A percentile compares a stretch with the other conserved stretches of the same genome.
Evolutionary conservation across 2,113 vertebrate genomes (phyloP).

Genomic region (Lepus timidus): DNA sequence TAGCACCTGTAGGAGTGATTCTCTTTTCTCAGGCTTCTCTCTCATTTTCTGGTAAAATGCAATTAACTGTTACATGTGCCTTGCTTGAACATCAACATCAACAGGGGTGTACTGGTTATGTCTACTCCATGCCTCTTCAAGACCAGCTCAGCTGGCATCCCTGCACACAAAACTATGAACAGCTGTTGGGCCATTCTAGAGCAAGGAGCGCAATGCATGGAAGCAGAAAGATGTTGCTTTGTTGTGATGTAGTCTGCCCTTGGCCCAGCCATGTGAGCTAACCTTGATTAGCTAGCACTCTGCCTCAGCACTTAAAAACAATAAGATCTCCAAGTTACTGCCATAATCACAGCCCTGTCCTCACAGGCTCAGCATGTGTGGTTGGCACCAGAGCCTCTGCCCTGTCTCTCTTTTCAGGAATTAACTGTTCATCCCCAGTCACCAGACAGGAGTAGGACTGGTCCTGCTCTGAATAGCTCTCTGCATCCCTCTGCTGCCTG

Average conservation of each 20-base stretch:
- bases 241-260: background rate
- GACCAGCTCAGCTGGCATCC: background rate
- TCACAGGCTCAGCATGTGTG: background rate
- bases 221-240: background rate
- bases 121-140: background rate
- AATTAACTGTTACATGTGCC: background rate
- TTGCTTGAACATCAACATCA: background rate
- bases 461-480: background rate
- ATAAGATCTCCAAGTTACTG: background rate
- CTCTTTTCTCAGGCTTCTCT: background rate
- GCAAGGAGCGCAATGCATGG: background rate
- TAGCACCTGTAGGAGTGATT: background rate
- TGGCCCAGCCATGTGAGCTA: background rate
- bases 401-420: background rate
- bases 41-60: background rate
- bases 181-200: background rate
- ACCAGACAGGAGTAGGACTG: background rate
- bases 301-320: background rate
- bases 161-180: background rate
- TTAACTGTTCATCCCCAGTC: background rate
- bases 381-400: background rate
- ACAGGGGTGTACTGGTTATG: background rate
- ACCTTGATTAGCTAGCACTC: background rate
- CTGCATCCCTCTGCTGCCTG: background rate
- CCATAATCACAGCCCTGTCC: background rate